Evolutionary conservation across 2,888 invertebrate genomes (phyloP).

Genomic region (Baronia brevicornis): DNA sequence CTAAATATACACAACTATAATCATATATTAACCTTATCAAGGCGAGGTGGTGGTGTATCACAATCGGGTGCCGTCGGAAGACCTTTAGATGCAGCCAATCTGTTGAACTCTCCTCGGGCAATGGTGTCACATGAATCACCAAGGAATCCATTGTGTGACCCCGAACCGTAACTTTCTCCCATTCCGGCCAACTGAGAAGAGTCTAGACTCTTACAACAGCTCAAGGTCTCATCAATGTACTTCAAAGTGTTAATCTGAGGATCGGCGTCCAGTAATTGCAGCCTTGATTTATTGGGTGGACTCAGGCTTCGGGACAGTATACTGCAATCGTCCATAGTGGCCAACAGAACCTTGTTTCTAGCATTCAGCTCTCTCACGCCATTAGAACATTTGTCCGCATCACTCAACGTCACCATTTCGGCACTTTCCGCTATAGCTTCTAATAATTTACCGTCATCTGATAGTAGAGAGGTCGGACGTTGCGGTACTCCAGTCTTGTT

Average conservation of each 20-base stretch:
- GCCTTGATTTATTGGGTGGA: slow-evolving; percentile 57
- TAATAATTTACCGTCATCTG: slow-evolving; percentile 77
- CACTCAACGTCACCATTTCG: slow-evolving; percentile 80
- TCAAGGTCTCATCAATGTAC: slow-evolving; percentile 76
- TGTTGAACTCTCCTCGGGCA: slow-evolving; percentile 57
- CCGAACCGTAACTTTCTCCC: slow-evolving; percentile 67
- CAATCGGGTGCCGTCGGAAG: slow-evolving; percentile 40
- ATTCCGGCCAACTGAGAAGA: slow-evolving; percentile 65
- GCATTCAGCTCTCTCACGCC: slow-evolving; percentile 66
- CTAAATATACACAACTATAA: not conserved
- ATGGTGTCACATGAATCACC: slow-evolving; percentile 66
- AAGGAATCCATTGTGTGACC: slow-evolving; percentile 55
- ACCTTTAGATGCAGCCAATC: slow-evolving; percentile 41
- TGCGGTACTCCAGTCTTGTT: slow-evolving; percentile 44
- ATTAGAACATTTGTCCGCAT: slow-evolving; percentile 57
- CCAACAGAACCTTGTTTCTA: slow-evolving; percentile 65
- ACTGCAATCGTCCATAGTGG: slow-evolving; percentile 73
- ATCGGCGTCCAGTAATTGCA: slow-evolving; percentile 63
- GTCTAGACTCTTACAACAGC: slow-evolving; percentile 67
- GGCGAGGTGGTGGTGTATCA: slow-evolving; percentile 55
- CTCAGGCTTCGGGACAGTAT: slow-evolving; percentile 65
- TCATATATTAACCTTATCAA: slow-evolving; percentile 41
- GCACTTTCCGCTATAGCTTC: slow-evolving; percentile 82
- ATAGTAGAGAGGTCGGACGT: slow-evolving; percentile 78
- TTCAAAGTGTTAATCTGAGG: slow-evolving; percentile 76